These are phyloP conservation scores for Montipora foliosa DNA, from an alignment of 64 coral and sea anemone genomes.

Conservation along the genomic window DNA sequence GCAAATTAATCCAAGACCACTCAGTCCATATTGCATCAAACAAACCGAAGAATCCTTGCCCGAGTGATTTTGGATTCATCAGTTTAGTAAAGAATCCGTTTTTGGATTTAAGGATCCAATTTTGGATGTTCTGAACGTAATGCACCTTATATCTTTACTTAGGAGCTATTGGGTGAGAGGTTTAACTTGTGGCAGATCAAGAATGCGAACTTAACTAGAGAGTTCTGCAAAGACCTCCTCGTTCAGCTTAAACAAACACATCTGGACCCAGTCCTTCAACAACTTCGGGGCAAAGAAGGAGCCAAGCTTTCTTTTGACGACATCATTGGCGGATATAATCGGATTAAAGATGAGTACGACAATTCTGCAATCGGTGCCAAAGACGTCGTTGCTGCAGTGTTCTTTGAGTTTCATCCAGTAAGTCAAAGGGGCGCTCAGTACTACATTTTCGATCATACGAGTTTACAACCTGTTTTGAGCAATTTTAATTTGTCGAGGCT, in stretches of 20 bases:
- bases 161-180: not conserved
- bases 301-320: slow-evolving; percentile 14
- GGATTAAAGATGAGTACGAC: slow-evolving; percentile 58
- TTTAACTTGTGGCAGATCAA: slow-evolving; percentile 1
- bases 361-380: slow-evolving; percentile 27
- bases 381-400: slow-evolving; percentile 60
- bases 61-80: too few relatives aligned
- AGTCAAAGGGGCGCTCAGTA: not conserved
- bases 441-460: too few relatives aligned
- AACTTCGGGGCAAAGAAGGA: too few relatives aligned
- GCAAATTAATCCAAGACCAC: too few relatives aligned
- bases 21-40: too few relatives aligned
- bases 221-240: too few relatives aligned
- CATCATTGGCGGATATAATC: slow-evolving; percentile 46
- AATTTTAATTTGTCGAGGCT: too few relatives aligned
- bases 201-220: not conserved
- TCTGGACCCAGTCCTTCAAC: too few relatives aligned
- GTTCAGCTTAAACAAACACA: too few relatives aligned
- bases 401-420: slow-evolving; percentile 72
- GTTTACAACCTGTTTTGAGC: too few relatives aligned
- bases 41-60: too few relatives aligned
- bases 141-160: not conserved
- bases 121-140: not conserved
- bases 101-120: not conserved
- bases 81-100: too few relatives aligned